These are phyloP conservation scores for Bombus picipes DNA, from an alignment of 1,140 invertebrate genomes.

Conservation along the genomic window DNA sequence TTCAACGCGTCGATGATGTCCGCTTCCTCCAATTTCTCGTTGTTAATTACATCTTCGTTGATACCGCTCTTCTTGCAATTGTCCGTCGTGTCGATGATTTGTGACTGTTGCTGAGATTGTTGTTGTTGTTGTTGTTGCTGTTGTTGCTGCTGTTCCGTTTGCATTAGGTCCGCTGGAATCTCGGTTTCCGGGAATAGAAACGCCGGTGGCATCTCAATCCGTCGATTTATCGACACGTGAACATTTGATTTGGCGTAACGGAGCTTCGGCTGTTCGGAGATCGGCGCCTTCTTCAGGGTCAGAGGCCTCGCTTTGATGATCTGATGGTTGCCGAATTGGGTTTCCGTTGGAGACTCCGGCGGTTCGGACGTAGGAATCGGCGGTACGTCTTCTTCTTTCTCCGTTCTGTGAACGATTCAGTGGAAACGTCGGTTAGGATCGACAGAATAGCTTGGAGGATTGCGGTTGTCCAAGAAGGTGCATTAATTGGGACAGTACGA, in stretches of 20 bases:
- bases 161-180: constrained; percentile 84
- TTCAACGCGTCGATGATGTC: constrained; percentile 81
- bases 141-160: constrained; percentile 79
- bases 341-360: constrained; percentile 80
- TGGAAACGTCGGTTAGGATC: background rate
- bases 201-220: constrained; percentile 91
- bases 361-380: constrained; percentile 80
- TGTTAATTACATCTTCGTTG: constrained; percentile 66
- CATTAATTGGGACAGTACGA: background rate
- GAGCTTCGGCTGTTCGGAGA: constrained; percentile 89
- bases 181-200: constrained; percentile 91
- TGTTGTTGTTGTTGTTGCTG: constrained; percentile 60
- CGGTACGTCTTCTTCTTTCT: constrained; percentile 80
- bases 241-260: constrained; percentile 85
- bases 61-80: constrained; percentile 66
- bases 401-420: constrained; percentile 64
- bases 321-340: constrained; percentile 78
- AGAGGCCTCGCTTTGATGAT: constrained; percentile 91
- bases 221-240: constrained; percentile 87
- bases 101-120: constrained; percentile 62
- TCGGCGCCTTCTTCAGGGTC: constrained; percentile 89
- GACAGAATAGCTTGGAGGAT: background rate
- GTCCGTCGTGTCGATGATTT: constrained; percentile 72
- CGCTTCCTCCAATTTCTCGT: constrained; percentile 78
- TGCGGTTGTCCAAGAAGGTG: too few relatives aligned